phyloP scores from a whole-genome alignment of 2,888 invertebrate genomes.

The Gonocerus acuteangulatus region DNA sequence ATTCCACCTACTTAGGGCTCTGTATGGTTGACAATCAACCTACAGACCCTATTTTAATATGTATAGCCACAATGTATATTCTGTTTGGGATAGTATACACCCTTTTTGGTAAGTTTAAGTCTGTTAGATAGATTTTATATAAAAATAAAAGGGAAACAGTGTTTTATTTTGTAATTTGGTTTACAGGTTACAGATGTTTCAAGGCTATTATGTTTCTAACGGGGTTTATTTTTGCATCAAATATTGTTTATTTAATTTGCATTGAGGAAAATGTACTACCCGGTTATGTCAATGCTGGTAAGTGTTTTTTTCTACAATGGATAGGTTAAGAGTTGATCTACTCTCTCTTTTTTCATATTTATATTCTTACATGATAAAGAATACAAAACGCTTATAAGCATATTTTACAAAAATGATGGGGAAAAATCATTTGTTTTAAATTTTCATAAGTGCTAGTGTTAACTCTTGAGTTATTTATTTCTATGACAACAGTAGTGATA shows the following conservation, averaged over 20 bases:
- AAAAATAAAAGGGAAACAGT: too few relatives aligned
- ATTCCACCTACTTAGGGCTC: slow-evolving; percentile 31
- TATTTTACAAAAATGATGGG: too few relatives aligned
- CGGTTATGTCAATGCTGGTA: slow-evolving; percentile 55
- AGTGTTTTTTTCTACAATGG: not conserved
- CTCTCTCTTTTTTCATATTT: too few relatives aligned
- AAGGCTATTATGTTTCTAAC: slow-evolving; percentile 82
- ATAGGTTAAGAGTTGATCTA: too few relatives aligned
- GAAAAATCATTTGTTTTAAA: too few relatives aligned
- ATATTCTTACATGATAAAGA: too few relatives aligned
- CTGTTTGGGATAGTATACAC: slow-evolving; percentile 77
- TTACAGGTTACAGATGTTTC: slow-evolving; percentile 76
- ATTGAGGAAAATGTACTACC: slow-evolving; percentile 72
- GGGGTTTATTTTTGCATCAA: slow-evolving; percentile 75
- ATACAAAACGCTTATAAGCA: too few relatives aligned
- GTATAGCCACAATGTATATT: slow-evolving; percentile 52
- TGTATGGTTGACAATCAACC: slow-evolving; percentile 33
- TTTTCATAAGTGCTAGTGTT: too few relatives aligned
- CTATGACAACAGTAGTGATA: too few relatives aligned
- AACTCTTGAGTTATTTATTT: too few relatives aligned
- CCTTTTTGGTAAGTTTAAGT: slow-evolving; percentile 66
- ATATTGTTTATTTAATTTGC: slow-evolving; percentile 72
- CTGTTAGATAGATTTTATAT: too few relatives aligned
- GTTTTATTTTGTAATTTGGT: too few relatives aligned
- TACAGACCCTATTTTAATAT: slow-evolving; percentile 33